Evolutionary conservation across 2,113 vertebrate genomes (phyloP).

Genomic region (Strix uralensis): DNA sequence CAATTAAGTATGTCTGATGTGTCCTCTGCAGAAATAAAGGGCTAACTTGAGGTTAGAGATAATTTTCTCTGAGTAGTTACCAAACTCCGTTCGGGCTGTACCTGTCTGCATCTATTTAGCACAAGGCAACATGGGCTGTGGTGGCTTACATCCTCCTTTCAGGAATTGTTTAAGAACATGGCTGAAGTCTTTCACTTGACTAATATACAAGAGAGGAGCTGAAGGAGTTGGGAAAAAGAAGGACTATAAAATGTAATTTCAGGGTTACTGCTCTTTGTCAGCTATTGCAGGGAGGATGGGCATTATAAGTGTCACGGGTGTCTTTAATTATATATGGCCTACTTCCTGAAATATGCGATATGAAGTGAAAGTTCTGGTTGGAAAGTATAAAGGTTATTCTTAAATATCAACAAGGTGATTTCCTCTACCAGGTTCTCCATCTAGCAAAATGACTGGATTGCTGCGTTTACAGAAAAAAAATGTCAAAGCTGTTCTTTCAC

Average conservation of each 20-base stretch:
- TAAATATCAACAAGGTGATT: neutral
- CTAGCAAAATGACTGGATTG: neutral
- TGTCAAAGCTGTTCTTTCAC: neutral
- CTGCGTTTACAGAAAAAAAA: neutral
- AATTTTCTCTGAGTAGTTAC: conserved; percentile 5
- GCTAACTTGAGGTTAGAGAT: conserved; percentile 15
- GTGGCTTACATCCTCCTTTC: neutral
- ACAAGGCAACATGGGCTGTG: fast-evolving
- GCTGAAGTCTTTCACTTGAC: neutral
- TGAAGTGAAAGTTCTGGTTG: neutral
- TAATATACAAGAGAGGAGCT: neutral
- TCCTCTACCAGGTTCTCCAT: neutral
- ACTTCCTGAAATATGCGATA: neutral
- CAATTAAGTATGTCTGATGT: conserved; percentile 12
- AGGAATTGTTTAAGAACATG: neutral
- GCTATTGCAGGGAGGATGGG: neutral
- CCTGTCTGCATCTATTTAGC: neutral
- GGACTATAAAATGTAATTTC: neutral
- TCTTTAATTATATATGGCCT: conserved; percentile 18
- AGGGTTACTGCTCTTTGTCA: neutral
- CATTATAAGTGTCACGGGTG: neutral
- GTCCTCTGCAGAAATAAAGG: conserved; percentile 28
- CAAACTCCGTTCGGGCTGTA: neutral
- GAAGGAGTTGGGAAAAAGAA: neutral
- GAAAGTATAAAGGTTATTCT: conserved; percentile 12